Percentiles rank a stretch among this genome's conserved stretches.
Evolutionary conservation across 2,888 invertebrate genomes (phyloP).

Genomic region (Tipula helvola): DNA sequence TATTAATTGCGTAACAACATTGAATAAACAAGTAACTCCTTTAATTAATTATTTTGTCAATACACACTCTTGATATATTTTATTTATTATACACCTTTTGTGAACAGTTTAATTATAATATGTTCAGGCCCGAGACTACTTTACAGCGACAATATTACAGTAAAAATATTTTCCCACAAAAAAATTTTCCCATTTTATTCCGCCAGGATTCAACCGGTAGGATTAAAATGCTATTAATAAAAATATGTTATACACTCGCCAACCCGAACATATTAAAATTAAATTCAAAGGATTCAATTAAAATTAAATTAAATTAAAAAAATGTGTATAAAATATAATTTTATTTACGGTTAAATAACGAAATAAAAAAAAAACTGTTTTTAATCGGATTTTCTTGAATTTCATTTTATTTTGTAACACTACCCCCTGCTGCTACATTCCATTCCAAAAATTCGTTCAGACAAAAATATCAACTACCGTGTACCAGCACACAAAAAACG

Average conservation of each 20-base stretch:
- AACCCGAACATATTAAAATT: neutral
- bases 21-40: neutral
- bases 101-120: neutral
- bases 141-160: neutral
- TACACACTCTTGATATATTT: neutral
- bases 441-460: neutral
- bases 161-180: neutral
- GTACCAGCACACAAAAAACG: neutral
- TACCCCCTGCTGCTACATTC: neutral
- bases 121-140: neutral
- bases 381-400: neutral
- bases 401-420: neutral
- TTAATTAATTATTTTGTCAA: neutral
- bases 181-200: neutral
- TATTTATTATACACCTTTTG: neutral
- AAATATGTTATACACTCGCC: neutral
- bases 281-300: neutral
- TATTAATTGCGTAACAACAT: too few species aligned
- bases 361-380: neutral
- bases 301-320: neutral
- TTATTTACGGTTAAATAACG: neutral
- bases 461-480: neutral
- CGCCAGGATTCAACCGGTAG: neutral
- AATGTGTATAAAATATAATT: neutral
- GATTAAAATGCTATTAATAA: neutral